Evolutionary conservation across 1,140 invertebrate genomes (phyloP).

Genomic region (Ceratina australensis): DNA sequence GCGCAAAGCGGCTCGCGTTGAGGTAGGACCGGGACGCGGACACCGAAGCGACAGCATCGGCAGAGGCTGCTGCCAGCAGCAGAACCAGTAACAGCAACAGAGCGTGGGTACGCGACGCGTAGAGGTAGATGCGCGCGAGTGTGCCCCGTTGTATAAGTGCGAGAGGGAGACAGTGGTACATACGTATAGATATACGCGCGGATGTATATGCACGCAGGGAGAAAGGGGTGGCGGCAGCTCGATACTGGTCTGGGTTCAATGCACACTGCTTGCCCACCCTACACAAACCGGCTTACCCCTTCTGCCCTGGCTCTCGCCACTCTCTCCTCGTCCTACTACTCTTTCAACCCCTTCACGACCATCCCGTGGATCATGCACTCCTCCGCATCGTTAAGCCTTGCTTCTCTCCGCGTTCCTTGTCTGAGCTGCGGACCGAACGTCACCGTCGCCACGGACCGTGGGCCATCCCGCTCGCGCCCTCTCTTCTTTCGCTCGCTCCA

Average conservation of each 20-base stretch:
- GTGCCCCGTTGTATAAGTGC: not conserved
- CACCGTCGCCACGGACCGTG: not conserved
- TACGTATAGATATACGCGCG: too few relatives aligned
- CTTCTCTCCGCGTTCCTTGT: not conserved
- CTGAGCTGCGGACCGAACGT: not conserved
- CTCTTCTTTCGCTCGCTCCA: slow-evolving; percentile 9
- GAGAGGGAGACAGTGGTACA: not conserved
- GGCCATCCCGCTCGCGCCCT: slow-evolving; percentile 13
- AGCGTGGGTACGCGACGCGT: too few relatives aligned
- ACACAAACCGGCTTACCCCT: slow-evolving; percentile 22
- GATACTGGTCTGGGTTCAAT: slow-evolving; percentile 76
- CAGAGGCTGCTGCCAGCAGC: slow-evolving; percentile 26
- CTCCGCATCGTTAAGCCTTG: slow-evolving; percentile 41
- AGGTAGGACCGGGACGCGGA: slow-evolving; percentile 73
- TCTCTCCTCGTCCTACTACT: slow-evolving; percentile 28
- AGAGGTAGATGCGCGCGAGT: slow-evolving; percentile 1
- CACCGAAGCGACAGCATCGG: slow-evolving; percentile 34
- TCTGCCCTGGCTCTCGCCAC: not conserved
- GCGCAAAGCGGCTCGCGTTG: slow-evolving; percentile 75
- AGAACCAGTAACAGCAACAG: slow-evolving; percentile 13
- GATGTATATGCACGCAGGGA: not conserved
- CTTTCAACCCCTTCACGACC: slow-evolving; percentile 56
- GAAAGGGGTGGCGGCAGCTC: slow-evolving; percentile 67
- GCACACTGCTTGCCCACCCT: slow-evolving; percentile 66
- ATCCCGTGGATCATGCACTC: slow-evolving; percentile 46